phyloP scores from a whole-genome alignment of 1,140 invertebrate genomes.

The Holcopasites calliopsidis region DNA sequence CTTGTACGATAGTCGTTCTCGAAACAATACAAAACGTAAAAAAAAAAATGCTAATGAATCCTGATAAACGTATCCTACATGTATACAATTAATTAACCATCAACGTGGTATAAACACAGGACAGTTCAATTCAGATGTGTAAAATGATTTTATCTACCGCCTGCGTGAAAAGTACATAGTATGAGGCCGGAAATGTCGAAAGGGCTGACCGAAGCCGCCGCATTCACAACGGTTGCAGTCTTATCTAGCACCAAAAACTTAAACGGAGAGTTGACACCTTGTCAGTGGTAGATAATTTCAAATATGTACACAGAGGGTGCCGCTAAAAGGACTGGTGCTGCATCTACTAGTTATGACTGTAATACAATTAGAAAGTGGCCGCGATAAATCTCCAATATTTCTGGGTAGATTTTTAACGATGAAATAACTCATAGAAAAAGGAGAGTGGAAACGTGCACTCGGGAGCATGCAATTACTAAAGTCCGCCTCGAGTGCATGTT shows the following conservation, averaged over 20 bases:
- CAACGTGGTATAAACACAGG: neutral
- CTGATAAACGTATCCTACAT: too few species aligned
- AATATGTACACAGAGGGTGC: neutral
- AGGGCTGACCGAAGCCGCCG: conserved; percentile 1
- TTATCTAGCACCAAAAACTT: conserved; percentile 28
- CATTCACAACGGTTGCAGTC: conserved; percentile 19
- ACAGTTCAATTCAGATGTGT: neutral
- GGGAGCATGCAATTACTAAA: neutral
- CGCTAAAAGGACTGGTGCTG: neutral
- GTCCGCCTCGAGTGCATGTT: neutral
- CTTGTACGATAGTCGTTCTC: neutral
- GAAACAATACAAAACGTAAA: too few species aligned
- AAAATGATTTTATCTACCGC: conserved; percentile 30
- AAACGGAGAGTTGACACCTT: neutral
- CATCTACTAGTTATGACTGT: too few species aligned
- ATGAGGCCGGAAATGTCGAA: conserved; percentile 49
- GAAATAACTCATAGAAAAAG: neutral
- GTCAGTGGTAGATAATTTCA: conserved; percentile 12
- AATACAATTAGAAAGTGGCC: too few species aligned
- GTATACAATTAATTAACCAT: neutral
- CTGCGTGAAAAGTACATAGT: conserved; percentile 17
- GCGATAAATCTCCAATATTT: neutral
- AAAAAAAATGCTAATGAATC: too few species aligned
- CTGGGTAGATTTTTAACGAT: neutral
- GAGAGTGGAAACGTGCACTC: neutral